Percentiles rank a stretch among this genome's conserved stretches.
Evolutionary conservation across 2,888 invertebrate species (phyloP).

Genomic region (Blera fallax): DNA sequence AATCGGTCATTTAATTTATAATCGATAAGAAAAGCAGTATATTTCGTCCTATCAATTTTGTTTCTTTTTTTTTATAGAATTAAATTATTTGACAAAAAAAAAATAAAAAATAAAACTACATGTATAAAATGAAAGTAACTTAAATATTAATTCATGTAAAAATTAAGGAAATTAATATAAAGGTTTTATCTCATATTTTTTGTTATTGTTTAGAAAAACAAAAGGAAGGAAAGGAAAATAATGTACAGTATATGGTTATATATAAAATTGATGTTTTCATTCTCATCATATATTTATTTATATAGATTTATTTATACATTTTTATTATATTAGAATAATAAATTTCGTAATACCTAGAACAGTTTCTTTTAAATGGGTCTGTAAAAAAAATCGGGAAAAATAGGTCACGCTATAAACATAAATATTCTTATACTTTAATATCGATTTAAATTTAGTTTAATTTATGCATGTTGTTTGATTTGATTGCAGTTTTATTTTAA

Average conservation of each 20-base stretch:
- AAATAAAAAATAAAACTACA: conserved; percentile 46
- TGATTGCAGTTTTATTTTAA: conserved; percentile 12
- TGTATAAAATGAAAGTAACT: conserved; percentile 55
- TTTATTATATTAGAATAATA: conserved; percentile 22
- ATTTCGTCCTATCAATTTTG: conserved; percentile 24
- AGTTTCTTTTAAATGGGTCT: conserved; percentile 26
- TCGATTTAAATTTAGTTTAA: conserved; percentile 17
- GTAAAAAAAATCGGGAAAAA: conserved; percentile 14
- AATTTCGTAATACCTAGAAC: conserved; percentile 50
- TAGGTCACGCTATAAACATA: conserved; percentile 37
- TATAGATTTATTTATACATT: conserved; percentile 54
- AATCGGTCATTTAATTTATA: conserved; percentile 52
- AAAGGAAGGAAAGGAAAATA: conserved; percentile 51
- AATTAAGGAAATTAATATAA: conserved; percentile 67
- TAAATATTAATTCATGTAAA: conserved; percentile 53
- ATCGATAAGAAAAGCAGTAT: conserved; percentile 57
- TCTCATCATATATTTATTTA: conserved; percentile 8
- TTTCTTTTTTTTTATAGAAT: conserved; percentile 43
- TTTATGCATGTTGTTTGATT: conserved; percentile 12
- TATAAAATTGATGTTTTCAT: too few relatives aligned
- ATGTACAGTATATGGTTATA: conserved; percentile 53
- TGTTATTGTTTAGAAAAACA: conserved; percentile 12
- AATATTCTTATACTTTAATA: conserved; percentile 52
- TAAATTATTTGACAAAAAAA: conserved; percentile 61
- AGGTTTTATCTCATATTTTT: conserved; percentile 23